Percentiles rank a stretch among this genome's conserved stretches.
These are phyloP conservation scores for Opisthocomus hoazin DNA, from an alignment of 2,113 vertebrate genomes.

Conservation along the genomic window DNA sequence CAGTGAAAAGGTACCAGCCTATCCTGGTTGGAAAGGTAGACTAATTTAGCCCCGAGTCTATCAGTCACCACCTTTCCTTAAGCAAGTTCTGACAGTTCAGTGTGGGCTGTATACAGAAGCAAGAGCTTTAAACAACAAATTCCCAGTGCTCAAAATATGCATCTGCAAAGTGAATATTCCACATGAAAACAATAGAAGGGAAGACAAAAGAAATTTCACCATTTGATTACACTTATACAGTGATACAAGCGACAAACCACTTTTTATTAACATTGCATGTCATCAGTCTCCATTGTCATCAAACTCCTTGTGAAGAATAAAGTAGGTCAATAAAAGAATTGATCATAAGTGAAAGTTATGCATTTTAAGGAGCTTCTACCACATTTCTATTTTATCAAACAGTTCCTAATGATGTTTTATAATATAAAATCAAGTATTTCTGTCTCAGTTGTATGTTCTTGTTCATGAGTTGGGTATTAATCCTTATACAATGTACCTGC, in stretches of 20 bases:
- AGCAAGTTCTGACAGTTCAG: neutral
- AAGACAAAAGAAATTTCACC: neutral
- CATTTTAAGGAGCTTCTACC: constrained; percentile 40
- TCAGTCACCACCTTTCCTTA: neutral
- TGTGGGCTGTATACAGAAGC: neutral
- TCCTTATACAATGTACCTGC: constrained; percentile 48
- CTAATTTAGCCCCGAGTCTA: neutral
- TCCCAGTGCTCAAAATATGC: neutral
- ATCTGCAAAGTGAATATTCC: neutral
- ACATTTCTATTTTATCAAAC: constrained; percentile 57
- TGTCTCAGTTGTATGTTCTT: constrained; percentile 43
- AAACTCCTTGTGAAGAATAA: neutral
- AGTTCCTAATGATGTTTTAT: constrained; percentile 66
- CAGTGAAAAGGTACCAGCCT: neutral
- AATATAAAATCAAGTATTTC: constrained; percentile 70
- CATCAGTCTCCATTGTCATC: neutral
- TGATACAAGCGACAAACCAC: neutral
- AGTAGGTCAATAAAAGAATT: neutral
- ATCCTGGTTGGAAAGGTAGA: neutral
- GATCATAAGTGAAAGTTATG: neutral
- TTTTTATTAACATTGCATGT: neutral
- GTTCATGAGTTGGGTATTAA: constrained; percentile 65
- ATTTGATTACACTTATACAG: neutral
- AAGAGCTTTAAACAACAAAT: neutral
- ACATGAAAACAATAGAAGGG: neutral